Evolutionary conservation across 2,113 vertebrate species (phyloP).

Genomic region (Burhinus oedicnemus): DNA sequence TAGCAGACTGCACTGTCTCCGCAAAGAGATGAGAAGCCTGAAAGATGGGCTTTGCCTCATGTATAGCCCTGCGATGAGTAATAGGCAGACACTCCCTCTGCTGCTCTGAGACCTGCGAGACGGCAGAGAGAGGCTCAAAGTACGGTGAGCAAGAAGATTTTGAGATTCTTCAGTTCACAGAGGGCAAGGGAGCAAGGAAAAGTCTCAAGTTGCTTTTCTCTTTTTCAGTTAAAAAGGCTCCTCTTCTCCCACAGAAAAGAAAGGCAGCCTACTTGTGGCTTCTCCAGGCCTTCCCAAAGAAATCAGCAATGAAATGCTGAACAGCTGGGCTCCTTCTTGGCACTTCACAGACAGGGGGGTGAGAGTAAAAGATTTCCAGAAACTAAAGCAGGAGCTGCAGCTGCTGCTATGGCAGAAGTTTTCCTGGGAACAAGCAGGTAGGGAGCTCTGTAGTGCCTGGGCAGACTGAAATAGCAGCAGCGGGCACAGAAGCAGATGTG

Average conservation of each 20-base stretch:
- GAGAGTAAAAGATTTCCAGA: slow-evolving; percentile 47
- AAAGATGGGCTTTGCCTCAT: neutral
- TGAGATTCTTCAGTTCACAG: neutral
- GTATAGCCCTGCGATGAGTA: neutral
- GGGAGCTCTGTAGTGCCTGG: neutral
- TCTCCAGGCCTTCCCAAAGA: slow-evolving; percentile 16
- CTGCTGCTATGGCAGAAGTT: neutral
- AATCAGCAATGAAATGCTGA: slow-evolving; percentile 19
- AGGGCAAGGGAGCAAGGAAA: neutral
- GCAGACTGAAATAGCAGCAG: neutral
- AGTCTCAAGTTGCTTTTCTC: neutral
- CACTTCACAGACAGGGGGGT: neutral
- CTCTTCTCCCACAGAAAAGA: neutral
- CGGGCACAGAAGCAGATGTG: neutral
- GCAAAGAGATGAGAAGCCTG: neutral
- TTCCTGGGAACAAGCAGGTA: slow-evolving; percentile 35
- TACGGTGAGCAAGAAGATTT: rapidly evolving
- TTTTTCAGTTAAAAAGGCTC: neutral
- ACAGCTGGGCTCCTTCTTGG: slow-evolving; percentile 62
- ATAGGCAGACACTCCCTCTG: neutral
- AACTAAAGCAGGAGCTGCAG: slow-evolving; percentile 1
- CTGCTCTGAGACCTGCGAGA: neutral
- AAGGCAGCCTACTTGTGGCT: slow-evolving; percentile 18
- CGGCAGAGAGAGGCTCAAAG: neutral
- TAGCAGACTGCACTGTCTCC: slow-evolving; percentile 5